Evolutionary conservation across 2,113 vertebrate genomes (phyloP), one percentile per base, ranked within the genome.

Genomic region (Tachysurus fulvidraco): DNA sequence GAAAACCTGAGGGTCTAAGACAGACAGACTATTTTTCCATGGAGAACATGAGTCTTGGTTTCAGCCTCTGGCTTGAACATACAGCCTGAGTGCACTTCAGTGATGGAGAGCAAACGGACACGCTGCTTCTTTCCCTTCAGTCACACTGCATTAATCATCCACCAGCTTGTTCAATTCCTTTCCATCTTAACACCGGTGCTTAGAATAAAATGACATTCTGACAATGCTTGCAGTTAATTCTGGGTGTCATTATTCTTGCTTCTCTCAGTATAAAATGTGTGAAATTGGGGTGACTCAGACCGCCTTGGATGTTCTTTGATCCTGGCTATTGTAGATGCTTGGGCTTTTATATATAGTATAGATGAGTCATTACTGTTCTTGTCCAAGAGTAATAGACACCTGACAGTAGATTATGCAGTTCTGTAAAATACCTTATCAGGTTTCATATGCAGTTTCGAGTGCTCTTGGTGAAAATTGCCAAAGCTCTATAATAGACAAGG

Each of bases 121-220:
- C n/a, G 12, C 30, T 57, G 83, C 28, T 73, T 83, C 36, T 64
- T 85, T 79, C 46, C 25, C 17, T 50, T 55, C 44, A 36, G 74
- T 67, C 57, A 79, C 30, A 36, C 84, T 41, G 74, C 46, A 78
- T 79, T 85, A 36, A 30, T 25, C 19, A 19, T 36, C 44, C 28
- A 57, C 8, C 3, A 44, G 46, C 30, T 85, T 17, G 19, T 4
- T 54, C 46, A 55, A 12, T 69, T 54, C n/a, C 57, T 62, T 62
- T 85, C 71, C 36, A 46, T 73, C 44, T 78, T 54, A 81, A 81
- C 78, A 81, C 55, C 57, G 54, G 60, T 67, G 76, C 50, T 79
- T 65, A 54, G 50, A 52, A 85, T 65, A 54, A 60, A 71, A 74
- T 36, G 52, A 59, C 52, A 36, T 60, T 74, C 60, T 55, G 54